Conservation (phyloP, 2,888 invertebrate genomes). For the Drosophila picticornis region DNA sequence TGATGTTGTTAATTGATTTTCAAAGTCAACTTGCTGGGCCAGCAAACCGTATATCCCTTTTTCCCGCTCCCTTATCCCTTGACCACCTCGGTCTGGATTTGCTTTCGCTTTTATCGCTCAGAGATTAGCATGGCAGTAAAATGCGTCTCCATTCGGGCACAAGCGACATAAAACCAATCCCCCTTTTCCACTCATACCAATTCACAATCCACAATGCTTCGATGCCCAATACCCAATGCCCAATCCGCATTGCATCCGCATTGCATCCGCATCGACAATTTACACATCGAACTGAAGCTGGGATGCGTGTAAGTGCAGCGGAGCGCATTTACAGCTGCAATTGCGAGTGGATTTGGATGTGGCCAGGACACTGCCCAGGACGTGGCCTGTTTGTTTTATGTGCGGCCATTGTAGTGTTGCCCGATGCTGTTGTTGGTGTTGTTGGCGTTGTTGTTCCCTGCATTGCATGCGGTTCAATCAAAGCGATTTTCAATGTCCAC, state of each 20-base stretch:
- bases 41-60: slow-evolving; percentile 18
- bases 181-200: slow-evolving; percentile 24
- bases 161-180: slow-evolving; percentile 81
- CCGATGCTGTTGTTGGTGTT: slow-evolving; percentile 13
- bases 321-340: slow-evolving; percentile 77
- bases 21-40: slow-evolving; percentile 81
- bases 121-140: slow-evolving; percentile 78
- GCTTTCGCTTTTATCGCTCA: slow-evolving; percentile 71
- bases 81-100: slow-evolving; percentile 30
- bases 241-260: slow-evolving; percentile 53
- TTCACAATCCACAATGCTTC: slow-evolving; percentile 38
- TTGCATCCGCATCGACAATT: slow-evolving; percentile 55
- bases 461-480: slow-evolving; percentile 78
- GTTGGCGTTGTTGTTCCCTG: slow-evolving; percentile 48
- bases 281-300: slow-evolving; percentile 47
- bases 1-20: slow-evolving; percentile 86
- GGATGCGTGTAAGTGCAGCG: slow-evolving; percentile 76
- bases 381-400: slow-evolving; percentile 78
- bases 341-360: slow-evolving; percentile 73
- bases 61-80: neutral
- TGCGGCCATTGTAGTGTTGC: slow-evolving; percentile 73
- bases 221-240: slow-evolving; percentile 20
- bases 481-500: slow-evolving; percentile 82
- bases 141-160: slow-evolving; percentile 74
- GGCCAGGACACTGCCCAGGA: slow-evolving; percentile 54